Evolutionary conservation across 2,113 vertebrate species (phyloP).

Genomic region (Pundamilia nyererei): DNA sequence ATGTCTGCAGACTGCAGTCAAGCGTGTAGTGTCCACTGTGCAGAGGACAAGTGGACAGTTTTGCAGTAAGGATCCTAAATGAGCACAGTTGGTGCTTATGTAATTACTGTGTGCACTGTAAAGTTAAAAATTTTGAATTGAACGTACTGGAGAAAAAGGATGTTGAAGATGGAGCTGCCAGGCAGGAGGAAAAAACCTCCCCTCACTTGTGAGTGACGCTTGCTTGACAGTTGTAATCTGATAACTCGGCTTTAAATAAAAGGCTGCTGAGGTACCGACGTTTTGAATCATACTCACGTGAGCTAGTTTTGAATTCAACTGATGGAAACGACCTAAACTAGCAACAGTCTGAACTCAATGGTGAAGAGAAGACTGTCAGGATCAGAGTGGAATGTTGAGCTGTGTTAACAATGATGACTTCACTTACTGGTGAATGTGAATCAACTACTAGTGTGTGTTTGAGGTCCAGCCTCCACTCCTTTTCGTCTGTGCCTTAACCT

Average conservation of each 20-base stretch:
- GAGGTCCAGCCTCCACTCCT: neutral
- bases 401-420: neutral
- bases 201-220: neutral
- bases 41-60: neutral
- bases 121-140: neutral
- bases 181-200: neutral
- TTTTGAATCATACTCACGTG: neutral
- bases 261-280: neutral
- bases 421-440: neutral
- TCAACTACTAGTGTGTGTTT: neutral
- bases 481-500: slow-evolving; percentile 19
- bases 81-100: neutral
- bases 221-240: neutral
- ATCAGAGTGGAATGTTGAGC: neutral
- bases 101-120: neutral
- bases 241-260: neutral
- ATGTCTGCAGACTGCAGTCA: neutral
- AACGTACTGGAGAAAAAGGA: neutral
- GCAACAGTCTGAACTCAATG: neutral
- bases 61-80: neutral
- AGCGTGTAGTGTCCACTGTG: neutral
- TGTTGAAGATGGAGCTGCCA: neutral
- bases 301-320: neutral
- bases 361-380: neutral
- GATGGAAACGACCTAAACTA: neutral